Conservation (phyloP, 2,113 vertebrate species). For the Hypocryptadius cinnamomeus region DNA sequence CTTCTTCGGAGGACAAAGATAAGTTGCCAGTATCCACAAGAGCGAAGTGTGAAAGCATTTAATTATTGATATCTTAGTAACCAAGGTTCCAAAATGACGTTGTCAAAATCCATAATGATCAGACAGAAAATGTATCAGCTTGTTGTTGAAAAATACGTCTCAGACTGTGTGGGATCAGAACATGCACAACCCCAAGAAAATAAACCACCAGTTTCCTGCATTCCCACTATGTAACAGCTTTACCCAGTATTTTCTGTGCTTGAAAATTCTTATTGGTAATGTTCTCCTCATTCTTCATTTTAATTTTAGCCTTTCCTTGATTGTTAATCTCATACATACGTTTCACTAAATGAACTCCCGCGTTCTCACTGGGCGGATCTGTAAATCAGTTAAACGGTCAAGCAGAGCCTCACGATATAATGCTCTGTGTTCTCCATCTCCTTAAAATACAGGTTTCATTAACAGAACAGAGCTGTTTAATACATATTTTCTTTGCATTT, state of each 20-base stretch:
- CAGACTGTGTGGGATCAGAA: neutral
- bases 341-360: neutral
- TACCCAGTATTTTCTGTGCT: neutral
- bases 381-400: constrained; percentile 24
- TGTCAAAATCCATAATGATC: constrained; percentile 70
- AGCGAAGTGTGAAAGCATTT: constrained; percentile 73
- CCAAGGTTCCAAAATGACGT: constrained; percentile 66
- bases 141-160: neutral
- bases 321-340: neutral
- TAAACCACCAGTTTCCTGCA: neutral
- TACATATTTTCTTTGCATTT: neutral
- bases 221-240: neutral
- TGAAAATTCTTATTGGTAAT: neutral
- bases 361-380: neutral
- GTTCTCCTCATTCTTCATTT: neutral
- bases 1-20: constrained; percentile 71
- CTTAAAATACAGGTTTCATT: constrained; percentile 8
- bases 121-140: constrained; percentile 53
- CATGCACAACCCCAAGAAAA: neutral
- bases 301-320: constrained; percentile 26
- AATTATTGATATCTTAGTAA: constrained; percentile 78
- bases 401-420: neutral
- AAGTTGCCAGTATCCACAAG: constrained; percentile 68
- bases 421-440: neutral
- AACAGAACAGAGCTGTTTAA: neutral